These are phyloP conservation scores for Mormyrus proboscirostris DNA, from an alignment of 2,797 vertebrate genomes.

Conservation along the genomic window DNA sequence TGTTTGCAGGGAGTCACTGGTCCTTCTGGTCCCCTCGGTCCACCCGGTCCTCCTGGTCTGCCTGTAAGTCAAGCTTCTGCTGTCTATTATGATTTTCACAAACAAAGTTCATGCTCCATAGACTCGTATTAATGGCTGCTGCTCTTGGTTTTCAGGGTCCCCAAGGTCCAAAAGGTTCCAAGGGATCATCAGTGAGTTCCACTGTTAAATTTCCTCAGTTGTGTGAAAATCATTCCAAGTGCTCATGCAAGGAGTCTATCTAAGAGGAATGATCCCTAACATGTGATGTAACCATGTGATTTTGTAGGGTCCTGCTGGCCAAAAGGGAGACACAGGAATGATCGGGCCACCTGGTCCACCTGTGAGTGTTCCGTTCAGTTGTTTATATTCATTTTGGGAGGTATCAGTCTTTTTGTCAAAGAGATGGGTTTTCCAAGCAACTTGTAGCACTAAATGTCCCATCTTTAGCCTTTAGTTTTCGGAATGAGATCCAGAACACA, in stretches of 20 bases:
- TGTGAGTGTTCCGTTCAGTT: constrained; percentile 60
- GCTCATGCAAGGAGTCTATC: neutral
- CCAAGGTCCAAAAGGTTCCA: constrained; percentile 88
- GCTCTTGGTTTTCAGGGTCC: constrained; percentile 69
- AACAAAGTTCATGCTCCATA: neutral
- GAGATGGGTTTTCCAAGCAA: neutral
- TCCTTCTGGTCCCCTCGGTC: constrained; percentile 78
- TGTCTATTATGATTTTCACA: neutral
- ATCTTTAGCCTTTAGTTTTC: neutral
- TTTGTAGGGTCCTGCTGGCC: constrained; percentile 77
- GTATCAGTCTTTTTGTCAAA: neutral
- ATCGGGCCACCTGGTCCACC: constrained; percentile 84
- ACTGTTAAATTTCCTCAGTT: neutral
- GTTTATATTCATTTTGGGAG: neutral
- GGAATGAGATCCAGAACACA: neutral
- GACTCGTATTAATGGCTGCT: neutral
- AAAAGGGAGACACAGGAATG: constrained; percentile 87
- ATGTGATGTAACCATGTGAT: neutral
- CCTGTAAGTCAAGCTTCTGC: constrained; percentile 68
- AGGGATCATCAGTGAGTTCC: constrained; percentile 82
- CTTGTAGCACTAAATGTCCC: neutral
- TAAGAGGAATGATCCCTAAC: neutral
- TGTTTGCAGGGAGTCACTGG: constrained; percentile 73
- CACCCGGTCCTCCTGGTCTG: constrained; percentile 90
- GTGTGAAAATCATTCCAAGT: neutral